phyloP scores from a whole-genome alignment of 2,797 vertebrate genomes.

The Phrynocephalus vlangalii region DNA sequence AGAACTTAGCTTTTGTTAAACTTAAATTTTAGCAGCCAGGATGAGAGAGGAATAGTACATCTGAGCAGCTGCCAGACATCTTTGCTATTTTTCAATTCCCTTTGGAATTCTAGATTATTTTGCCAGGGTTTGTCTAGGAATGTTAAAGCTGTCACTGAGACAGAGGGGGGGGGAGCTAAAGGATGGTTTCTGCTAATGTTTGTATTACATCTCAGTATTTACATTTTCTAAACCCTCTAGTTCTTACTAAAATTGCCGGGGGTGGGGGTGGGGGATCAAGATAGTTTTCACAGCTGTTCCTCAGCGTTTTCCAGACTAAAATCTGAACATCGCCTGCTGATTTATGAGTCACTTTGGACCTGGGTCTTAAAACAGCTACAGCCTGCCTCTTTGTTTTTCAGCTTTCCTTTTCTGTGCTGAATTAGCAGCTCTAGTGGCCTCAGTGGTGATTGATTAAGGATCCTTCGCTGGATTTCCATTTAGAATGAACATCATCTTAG shows the following conservation, averaged over 20 bases:
- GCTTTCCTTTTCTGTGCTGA: conserved; percentile 94
- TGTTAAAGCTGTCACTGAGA: conserved; percentile 58
- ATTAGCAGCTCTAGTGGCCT: conserved; percentile 89
- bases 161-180: conserved; percentile 61
- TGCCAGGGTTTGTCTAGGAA: conserved; percentile 59
- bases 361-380: conserved; percentile 89
- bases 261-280: not conserved
- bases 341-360: conserved; percentile 93
- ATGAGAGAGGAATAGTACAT: conserved; percentile 20
- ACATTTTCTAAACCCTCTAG: conserved; percentile 74
- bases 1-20: conserved; percentile 37
- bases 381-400: conserved; percentile 87
- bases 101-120: conserved; percentile 56
- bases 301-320: conserved; percentile 86
- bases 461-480: conserved; percentile 85
- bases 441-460: conserved; percentile 89
- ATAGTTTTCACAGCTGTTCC: conserved; percentile 84
- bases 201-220: conserved; percentile 70
- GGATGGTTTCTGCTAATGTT: conserved; percentile 73
- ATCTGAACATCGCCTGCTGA: conserved; percentile 87
- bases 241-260: conserved; percentile 65
- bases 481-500: conserved; percentile 10
- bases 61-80: conserved; percentile 40
- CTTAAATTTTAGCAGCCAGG: conserved; percentile 34
- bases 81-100: conserved; percentile 55